These are phyloP conservation scores for Liposcelis brunnea DNA, from an alignment of 2,888 invertebrate genomes.

Conservation along the genomic window DNA sequence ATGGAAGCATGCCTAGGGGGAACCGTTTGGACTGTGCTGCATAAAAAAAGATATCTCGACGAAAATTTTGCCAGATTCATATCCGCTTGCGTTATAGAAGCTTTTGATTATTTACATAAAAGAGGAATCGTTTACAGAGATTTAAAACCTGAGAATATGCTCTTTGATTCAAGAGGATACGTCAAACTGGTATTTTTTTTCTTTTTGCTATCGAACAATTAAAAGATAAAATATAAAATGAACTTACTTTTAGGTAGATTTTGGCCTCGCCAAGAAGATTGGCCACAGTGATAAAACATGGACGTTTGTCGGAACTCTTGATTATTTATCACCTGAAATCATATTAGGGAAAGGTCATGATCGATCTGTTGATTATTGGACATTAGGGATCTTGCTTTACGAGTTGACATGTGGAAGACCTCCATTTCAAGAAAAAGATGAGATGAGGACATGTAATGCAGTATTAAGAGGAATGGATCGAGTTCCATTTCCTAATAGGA, in stretches of 20 bases:
- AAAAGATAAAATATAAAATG: too few species aligned
- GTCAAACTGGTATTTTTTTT: slow-evolving; percentile 56
- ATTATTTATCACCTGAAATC: slow-evolving; percentile 80
- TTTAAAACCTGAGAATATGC: slow-evolving; percentile 86
- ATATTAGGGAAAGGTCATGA: slow-evolving; percentile 72
- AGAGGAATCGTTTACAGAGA: slow-evolving; percentile 75
- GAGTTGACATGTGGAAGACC: slow-evolving; percentile 77
- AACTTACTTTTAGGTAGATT: slow-evolving; percentile 51
- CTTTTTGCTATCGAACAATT: too few species aligned
- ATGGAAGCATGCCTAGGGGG: slow-evolving; percentile 92
- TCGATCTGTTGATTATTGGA: slow-evolving; percentile 88
- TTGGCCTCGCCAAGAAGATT: slow-evolving; percentile 83
- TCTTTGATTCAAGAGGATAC: slow-evolving; percentile 70
- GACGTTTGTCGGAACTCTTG: slow-evolving; percentile 92
- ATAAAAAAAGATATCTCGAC: slow-evolving; percentile 51
- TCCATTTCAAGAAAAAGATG: slow-evolving; percentile 77
- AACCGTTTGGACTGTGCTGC: slow-evolving; percentile 87
- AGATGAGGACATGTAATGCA: slow-evolving; percentile 87
- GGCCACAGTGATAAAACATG: slow-evolving; percentile 67
- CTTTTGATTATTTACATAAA: slow-evolving; percentile 75
- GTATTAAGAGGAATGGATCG: slow-evolving; percentile 83
- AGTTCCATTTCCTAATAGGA: slow-evolving; percentile 62
- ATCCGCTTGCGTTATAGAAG: slow-evolving; percentile 82
- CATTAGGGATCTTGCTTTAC: slow-evolving; percentile 72
- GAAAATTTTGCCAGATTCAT: slow-evolving; percentile 74